phyloP scores from a whole-genome alignment of 1,140 invertebrate species.

The Stenopsyche tienmushanensis region DNA sequence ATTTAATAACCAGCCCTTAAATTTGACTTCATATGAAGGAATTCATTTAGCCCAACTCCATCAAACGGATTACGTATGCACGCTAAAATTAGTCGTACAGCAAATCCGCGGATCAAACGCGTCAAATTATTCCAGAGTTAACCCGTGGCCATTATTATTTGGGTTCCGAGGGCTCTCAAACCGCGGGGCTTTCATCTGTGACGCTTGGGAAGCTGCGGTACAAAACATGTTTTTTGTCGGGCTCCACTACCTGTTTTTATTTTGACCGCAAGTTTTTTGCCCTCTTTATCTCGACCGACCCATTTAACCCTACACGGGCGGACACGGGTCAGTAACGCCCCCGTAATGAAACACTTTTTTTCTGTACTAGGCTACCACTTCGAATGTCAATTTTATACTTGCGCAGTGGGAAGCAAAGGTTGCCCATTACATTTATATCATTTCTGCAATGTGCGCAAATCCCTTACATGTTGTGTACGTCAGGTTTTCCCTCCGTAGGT shows the following conservation, averaged over 20 bases:
- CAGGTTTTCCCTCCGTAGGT: neutral
- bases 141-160: neutral
- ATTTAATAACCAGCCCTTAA: no score
- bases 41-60: no score
- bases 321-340: conserved; percentile 26
- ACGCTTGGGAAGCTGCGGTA: no score
- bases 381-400: neutral
- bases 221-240: no score
- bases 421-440: neutral
- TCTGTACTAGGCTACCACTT: neutral
- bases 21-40: no score
- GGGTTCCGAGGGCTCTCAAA: neutral
- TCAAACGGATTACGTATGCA: neutral
- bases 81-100: neutral
- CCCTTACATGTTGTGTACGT: neutral
- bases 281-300: conserved; percentile 11
- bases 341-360: conserved; percentile 26
- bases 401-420: no score
- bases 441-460: neutral
- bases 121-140: neutral
- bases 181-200: neutral
- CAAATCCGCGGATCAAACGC: neutral
- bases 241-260: conserved; percentile 23
- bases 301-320: conserved; percentile 24
- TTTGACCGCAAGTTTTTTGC: conserved; percentile 19